These are phyloP conservation scores for Empidonax traillii DNA, from an alignment of 2,113 vertebrate genomes.

Conservation along the genomic window DNA sequence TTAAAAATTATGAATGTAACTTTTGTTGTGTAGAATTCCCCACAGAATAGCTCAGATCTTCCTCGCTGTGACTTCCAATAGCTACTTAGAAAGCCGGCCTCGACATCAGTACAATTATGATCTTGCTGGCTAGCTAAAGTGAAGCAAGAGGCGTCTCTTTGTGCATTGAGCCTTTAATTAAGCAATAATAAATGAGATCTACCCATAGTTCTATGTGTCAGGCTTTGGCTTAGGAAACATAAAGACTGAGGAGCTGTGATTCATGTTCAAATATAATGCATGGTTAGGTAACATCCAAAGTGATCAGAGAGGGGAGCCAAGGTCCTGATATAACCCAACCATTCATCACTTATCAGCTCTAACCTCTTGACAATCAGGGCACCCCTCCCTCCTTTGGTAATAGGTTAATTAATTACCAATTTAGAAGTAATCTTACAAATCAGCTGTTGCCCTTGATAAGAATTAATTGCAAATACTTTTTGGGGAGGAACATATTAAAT, in stretches of 20 bases:
- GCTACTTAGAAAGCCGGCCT: constrained; percentile 60
- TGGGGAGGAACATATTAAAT: constrained; percentile 48
- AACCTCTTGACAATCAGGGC: constrained; percentile 43
- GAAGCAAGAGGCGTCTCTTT: constrained; percentile 51
- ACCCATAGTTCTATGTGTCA: constrained; percentile 50
- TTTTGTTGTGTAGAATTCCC: constrained; percentile 66
- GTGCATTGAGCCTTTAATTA: constrained; percentile 69
- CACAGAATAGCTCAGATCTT: constrained; percentile 43
- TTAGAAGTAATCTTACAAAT: constrained; percentile 65
- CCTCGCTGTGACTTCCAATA: constrained; percentile 53
- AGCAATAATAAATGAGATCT: constrained; percentile 68
- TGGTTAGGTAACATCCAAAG: constrained; percentile 64
- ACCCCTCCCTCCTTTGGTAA: constrained; percentile 50
- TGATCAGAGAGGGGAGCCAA: constrained; percentile 57
- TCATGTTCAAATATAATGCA: constrained; percentile 67
- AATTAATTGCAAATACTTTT: constrained; percentile 68
- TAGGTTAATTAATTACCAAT: constrained; percentile 68
- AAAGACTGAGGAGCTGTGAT: constrained; percentile 44
- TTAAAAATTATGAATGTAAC: constrained; percentile 69
- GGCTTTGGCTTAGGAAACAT: constrained; percentile 37
- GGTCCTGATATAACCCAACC: constrained; percentile 21
- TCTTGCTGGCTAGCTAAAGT: constrained; percentile 48
- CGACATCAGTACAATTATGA: constrained; percentile 54
- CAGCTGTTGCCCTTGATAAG: constrained; percentile 65
- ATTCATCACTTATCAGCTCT: constrained; percentile 53